These are phyloP conservation scores for Mesorhabditis sp. DNA, from an alignment of 2,888 invertebrate species.

Conservation along the genomic window DNA sequence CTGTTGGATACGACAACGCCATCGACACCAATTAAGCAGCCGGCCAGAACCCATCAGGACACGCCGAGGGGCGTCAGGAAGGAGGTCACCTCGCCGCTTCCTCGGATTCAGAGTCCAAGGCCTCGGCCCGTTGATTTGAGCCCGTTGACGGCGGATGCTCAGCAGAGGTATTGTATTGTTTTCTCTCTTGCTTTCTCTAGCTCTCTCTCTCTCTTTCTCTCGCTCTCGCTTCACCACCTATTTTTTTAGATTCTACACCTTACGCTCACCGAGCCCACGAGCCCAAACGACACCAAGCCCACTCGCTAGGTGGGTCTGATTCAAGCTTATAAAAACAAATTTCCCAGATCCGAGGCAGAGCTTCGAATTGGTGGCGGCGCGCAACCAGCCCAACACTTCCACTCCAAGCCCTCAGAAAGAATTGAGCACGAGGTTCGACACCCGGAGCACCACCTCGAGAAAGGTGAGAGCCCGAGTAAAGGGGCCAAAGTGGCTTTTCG, in stretches of 20 bases:
- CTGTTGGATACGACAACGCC: background rate
- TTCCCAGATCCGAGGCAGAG: background rate
- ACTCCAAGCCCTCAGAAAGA: background rate
- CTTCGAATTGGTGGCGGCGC: background rate
- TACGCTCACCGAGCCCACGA: background rate
- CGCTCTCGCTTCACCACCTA: background rate
- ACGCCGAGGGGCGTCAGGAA: background rate
- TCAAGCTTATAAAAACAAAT: background rate
- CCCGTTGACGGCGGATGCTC: background rate
- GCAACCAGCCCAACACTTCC: background rate
- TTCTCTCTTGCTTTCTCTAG: too few species aligned
- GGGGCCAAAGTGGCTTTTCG: too few species aligned
- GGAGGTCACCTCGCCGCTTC: background rate
- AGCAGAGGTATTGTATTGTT: background rate
- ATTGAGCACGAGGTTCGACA: background rate
- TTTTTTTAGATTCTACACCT: background rate
- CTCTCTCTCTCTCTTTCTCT: too few species aligned
- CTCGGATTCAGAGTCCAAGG: background rate
- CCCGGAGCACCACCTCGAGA: too few species aligned
- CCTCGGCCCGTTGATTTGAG: constrained; percentile 3
- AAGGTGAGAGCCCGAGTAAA: too few species aligned
- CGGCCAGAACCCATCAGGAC: background rate
- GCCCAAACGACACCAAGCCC: constrained; percentile 5
- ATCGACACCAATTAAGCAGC: background rate
- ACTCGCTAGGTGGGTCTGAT: background rate